phyloP scores from a whole-genome alignment of 2,888 invertebrate genomes.

The Sthenelais limicola region DNA sequence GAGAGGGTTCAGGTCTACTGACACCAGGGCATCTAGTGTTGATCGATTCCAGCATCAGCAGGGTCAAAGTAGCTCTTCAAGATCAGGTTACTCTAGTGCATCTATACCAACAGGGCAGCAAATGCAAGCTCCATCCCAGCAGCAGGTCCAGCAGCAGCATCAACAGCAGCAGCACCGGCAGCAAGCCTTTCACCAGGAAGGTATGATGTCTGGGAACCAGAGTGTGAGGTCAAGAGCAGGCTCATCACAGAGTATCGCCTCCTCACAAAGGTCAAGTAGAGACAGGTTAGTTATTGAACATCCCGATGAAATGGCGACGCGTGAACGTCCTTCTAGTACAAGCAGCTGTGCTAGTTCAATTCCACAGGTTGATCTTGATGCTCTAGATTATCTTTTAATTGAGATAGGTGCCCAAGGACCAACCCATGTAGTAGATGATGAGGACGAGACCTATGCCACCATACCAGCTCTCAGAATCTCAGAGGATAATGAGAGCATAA shows the following conservation, averaged over 20 bases:
- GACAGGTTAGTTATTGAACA: conserved; percentile 31
- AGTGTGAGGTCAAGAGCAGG: conserved; percentile 13
- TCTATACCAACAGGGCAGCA: neutral
- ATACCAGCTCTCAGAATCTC: conserved; percentile 7
- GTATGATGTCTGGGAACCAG: too few relatives aligned
- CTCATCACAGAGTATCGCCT: too few relatives aligned
- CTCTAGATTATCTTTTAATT: conserved; percentile 9
- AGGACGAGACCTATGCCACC: conserved; percentile 23
- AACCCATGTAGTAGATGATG: conserved; percentile 9
- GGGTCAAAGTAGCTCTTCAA: neutral
- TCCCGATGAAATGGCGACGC: conserved; percentile 15
- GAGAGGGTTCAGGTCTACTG: too few relatives aligned
- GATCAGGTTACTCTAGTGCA: neutral
- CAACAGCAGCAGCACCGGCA: neutral
- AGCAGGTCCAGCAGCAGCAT: conserved; percentile 1
- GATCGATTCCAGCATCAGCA: conserved; percentile 6
- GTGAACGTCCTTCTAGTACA: conserved; percentile 21
- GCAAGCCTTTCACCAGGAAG: neutral
- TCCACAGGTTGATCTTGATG: conserved; percentile 35
- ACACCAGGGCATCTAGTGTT: conserved; percentile 6
- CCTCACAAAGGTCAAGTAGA: conserved; percentile 12
- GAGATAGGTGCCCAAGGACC: conserved; percentile 31
- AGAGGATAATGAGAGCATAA: neutral
- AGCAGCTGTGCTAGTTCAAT: conserved; percentile 32
- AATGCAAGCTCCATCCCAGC: neutral